Percentiles rank a stretch among this genome's conserved stretches.
These are phyloP conservation scores for Sussaba pulchella DNA, from an alignment of 2,888 invertebrate genomes.

Conservation along the genomic window DNA sequence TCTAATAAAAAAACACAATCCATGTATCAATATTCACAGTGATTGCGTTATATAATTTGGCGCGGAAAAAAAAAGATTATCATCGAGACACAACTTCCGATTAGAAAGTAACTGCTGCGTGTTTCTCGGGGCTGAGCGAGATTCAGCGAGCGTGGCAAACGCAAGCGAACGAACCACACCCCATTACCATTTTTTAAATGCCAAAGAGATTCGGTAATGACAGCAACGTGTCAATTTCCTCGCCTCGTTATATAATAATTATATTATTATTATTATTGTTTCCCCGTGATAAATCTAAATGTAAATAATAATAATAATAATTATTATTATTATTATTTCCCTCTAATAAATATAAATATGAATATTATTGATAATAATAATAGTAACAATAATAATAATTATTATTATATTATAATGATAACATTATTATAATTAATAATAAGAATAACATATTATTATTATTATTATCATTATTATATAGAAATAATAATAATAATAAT, in stretches of 20 bases:
- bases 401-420: too few relatives aligned
- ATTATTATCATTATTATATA: too few relatives aligned
- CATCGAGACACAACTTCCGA: constrained; percentile 64
- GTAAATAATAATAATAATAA: too few relatives aligned
- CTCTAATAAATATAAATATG: too few relatives aligned
- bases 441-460: too few relatives aligned
- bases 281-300: neutral
- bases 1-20: too few relatives aligned
- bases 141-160: constrained; percentile 60
- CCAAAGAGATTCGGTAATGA: constrained; percentile 44
- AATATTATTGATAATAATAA: too few relatives aligned
- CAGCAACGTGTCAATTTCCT: constrained; percentile 26
- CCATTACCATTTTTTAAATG: constrained; percentile 66
- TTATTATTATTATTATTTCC: too few relatives aligned
- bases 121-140: constrained; percentile 66
- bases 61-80: constrained; percentile 1
- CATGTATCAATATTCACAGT: neutral
- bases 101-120: constrained; percentile 73
- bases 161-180: constrained; percentile 75
- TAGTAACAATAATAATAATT: too few relatives aligned
- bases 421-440: too few relatives aligned
- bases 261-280: neutral
- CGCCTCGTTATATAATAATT: neutral
- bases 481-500: too few relatives aligned
- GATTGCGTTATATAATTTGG: constrained; percentile 4